phyloP scores from a whole-genome alignment of 2,888 invertebrate species.

The Sialis fuliginosa region DNA sequence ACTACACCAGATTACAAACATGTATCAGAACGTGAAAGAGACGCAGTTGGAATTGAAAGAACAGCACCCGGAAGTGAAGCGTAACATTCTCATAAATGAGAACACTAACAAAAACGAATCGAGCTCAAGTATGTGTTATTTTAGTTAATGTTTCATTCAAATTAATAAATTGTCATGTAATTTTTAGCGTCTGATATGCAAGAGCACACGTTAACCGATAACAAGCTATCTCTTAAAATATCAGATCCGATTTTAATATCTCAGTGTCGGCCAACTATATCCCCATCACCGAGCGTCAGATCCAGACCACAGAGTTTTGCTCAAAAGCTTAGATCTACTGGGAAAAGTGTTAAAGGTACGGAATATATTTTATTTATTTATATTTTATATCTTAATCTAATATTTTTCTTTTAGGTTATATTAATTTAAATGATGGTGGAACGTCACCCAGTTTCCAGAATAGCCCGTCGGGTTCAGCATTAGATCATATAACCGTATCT shows the following conservation, averaged over 20 bases:
- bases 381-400: background rate
- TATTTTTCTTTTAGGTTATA: constrained; percentile 37
- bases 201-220: constrained; percentile 34
- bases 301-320: constrained; percentile 74
- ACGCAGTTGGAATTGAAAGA: constrained; percentile 80
- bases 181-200: constrained; percentile 40
- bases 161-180: background rate
- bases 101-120: constrained; percentile 39
- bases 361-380: background rate
- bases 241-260: constrained; percentile 22
- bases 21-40: constrained; percentile 94
- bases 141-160: background rate
- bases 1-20: constrained; percentile 89
- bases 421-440: constrained; percentile 60
- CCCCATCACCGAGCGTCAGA: constrained; percentile 34
- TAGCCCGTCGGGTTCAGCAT: constrained; percentile 40
- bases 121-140: constrained; percentile 31
- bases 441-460: constrained; percentile 48
- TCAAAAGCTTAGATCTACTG: constrained; percentile 68
- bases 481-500: constrained; percentile 30
- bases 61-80: constrained; percentile 33
- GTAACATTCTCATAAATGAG: constrained; percentile 20
- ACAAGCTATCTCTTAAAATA: constrained; percentile 25
- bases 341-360: constrained; percentile 62
- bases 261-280: constrained; percentile 24